Percentiles rank a stretch among this genome's conserved stretches.
Conservation (phyloP, 2,113 vertebrate genomes). For the Laticauda laticaudata region DNA sequence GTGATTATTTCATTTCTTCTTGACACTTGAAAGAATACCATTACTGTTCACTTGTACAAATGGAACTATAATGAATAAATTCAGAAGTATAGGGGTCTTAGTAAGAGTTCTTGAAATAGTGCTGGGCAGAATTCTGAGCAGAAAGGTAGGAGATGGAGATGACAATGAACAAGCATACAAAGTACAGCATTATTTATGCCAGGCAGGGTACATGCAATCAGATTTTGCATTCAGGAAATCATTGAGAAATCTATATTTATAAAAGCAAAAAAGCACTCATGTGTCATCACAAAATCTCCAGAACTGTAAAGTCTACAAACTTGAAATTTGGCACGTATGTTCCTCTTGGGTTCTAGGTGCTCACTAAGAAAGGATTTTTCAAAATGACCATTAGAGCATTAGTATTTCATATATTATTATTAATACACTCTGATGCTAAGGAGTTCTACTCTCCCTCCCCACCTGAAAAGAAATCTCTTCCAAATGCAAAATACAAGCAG, state of each 20-base stretch:
- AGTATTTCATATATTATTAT: no score
- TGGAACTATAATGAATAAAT: background rate
- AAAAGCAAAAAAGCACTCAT: no score
- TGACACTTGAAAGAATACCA: background rate
- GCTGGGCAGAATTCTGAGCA: background rate
- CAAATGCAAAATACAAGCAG: no score
- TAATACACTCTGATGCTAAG: no score
- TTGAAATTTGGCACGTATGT: no score
- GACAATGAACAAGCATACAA: background rate
- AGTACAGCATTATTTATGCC: background rate
- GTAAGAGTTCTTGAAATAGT: background rate
- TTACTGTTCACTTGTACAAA: background rate
- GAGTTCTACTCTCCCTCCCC: no score
- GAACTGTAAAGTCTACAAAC: no score
- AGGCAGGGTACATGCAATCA: background rate
- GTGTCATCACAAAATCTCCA: no score
- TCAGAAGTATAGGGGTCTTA: background rate
- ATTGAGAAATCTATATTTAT: background rate
- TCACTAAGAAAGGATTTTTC: no score
- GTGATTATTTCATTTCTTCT: background rate
- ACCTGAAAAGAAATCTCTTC: no score
- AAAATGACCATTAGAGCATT: no score
- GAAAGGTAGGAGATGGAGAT: background rate
- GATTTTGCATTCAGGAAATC: background rate
- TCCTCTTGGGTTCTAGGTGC: no score